Conservation (phyloP, 2,797 vertebrate genomes). For the Monodelphis domestica region DNA sequence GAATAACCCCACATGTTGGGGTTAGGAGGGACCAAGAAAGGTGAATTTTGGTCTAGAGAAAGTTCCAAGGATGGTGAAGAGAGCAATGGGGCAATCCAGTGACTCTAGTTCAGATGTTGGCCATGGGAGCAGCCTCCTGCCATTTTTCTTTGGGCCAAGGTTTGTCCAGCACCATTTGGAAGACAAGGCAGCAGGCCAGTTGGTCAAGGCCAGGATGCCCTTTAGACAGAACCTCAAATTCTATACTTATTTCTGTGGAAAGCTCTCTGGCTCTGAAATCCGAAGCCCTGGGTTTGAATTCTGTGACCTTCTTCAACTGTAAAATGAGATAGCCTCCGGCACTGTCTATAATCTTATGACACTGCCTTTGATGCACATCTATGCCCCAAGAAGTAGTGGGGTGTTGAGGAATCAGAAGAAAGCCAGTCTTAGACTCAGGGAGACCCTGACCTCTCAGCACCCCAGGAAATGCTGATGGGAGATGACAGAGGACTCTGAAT, state of each 20-base stretch:
- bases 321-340: not conserved
- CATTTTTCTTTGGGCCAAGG: too few species aligned
- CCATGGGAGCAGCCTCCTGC: too few species aligned
- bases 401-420: not conserved
- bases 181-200: not conserved
- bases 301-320: not conserved
- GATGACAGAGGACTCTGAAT: too few species aligned
- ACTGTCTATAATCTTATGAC: too few species aligned
- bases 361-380: not conserved
- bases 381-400: not conserved
- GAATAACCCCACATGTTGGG: too few species aligned
- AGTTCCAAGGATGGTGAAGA: too few species aligned
- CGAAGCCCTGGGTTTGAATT: not conserved
- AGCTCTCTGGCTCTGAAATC: not conserved
- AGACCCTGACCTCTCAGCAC: not conserved
- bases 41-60: too few species aligned
- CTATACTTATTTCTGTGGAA: not conserved
- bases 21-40: too few species aligned
- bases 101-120: too few species aligned
- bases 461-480: too few species aligned
- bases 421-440: not conserved
- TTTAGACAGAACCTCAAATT: not conserved
- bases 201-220: not conserved
- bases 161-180: not conserved
- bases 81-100: too few species aligned